Evolutionary conservation across 2,888 invertebrate species (phyloP), one percentile per base, ranked within the genome.

Genomic region (Pemphredon lugubris): DNA sequence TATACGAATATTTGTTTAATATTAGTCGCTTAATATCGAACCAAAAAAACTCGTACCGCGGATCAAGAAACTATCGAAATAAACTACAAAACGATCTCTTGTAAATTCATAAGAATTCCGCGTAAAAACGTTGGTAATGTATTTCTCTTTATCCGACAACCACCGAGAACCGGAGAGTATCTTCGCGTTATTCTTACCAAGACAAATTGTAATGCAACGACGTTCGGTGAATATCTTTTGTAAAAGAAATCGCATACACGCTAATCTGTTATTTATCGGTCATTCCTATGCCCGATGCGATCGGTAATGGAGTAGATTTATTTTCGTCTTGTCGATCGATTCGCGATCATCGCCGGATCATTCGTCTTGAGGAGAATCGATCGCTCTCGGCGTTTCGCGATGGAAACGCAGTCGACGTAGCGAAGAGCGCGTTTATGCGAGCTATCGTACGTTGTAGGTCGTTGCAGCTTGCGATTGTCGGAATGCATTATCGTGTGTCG

Each of bases 151-250:
- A n/a, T n/a, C n/a, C n/a, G n/a, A n/a, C n/a, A n/a, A n/a, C n/a
- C 6, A 6, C 42, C 16, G 18, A 42, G 42, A 0, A 3, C 11
- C 42, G 7, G 4, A 6, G 42, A 42, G 18, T 16, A 18, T 2
- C 16, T 6, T 30, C 16, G 16, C 42, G 42, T 42, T 16, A 42
- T 42, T 18, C 11, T 30, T 9, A 13, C 4, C 7, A 32, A 51
- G 51, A 51, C 51, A 68, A 65, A 68, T 68, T 32, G 57, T 47
- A 68, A 47, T 23, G 16, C 9, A 39, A 50, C 45, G n/a, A 20
- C 30, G 39, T 7, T 3, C 20, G 20, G 30, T 18, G 42, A 26
- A 21, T 11, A 14, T 21, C 23, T 16, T n/a, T 14, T 21, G 37
- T 53, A 2, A 37, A 37, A 4, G 37, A 11, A 40, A 40, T 16